Percentiles rank a stretch among this genome's conserved stretches.
phyloP scores from a whole-genome alignment of 2,888 invertebrate species.

The Drosophila affinis region DNA sequence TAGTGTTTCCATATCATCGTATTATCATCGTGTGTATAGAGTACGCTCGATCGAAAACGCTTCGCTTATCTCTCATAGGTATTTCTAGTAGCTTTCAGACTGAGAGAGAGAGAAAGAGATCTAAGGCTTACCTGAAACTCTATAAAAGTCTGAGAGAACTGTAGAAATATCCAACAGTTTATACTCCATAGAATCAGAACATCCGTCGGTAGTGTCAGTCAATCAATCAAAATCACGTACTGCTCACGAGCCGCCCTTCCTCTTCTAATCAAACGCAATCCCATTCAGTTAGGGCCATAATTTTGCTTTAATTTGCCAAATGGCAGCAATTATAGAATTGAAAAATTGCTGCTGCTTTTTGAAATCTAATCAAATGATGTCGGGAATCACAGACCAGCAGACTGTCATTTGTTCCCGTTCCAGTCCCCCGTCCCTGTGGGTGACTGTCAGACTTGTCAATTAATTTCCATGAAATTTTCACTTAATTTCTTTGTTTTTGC shows the following conservation, averaged over 20 bases:
- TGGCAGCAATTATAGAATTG: constrained; percentile 45
- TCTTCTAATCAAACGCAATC: neutral
- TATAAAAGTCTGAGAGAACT: no score
- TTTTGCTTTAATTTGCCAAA: constrained; percentile 21
- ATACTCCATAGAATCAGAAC: neutral
- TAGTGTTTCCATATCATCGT: neutral
- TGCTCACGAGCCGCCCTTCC: constrained; percentile 14
- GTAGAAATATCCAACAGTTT: neutral
- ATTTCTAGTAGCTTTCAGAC: neutral
- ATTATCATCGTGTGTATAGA: neutral
- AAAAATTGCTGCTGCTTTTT: constrained; percentile 32
- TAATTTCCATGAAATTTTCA: constrained; percentile 25
- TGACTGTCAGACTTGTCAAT: constrained; percentile 27
- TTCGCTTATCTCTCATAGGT: neutral
- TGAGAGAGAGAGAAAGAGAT: no score
- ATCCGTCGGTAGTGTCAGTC: neutral
- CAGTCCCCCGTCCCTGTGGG: neutral
- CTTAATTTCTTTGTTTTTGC: constrained; percentile 28
- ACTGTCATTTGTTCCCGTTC: neutral
- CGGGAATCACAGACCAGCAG: constrained; percentile 23
- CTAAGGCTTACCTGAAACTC: no score
- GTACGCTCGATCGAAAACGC: neutral
- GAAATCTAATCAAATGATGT: constrained; percentile 44
- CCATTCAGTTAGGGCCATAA: constrained; percentile 1
- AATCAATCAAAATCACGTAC: constrained; percentile 13